phyloP scores from a whole-genome alignment of 2,888 invertebrate genomes.

The Ectemnius continuus region DNA sequence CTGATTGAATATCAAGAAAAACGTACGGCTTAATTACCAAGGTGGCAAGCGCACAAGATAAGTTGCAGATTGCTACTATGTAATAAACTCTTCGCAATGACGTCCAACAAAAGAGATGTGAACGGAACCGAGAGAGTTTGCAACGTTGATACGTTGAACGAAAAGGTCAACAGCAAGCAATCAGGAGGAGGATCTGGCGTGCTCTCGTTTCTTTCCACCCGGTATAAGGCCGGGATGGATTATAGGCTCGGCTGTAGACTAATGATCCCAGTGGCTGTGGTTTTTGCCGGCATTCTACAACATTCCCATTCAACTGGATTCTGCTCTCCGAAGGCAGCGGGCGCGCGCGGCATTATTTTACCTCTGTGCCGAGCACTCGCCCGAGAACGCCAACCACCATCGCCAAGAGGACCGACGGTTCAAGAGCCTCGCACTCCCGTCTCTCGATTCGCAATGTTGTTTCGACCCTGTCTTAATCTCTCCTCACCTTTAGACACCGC shows the following conservation, averaged over 20 bases:
- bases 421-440: conserved; percentile 25
- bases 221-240: conserved; percentile 70
- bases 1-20: too few species aligned
- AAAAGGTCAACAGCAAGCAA: conserved; percentile 4
- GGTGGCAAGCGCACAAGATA: too few species aligned
- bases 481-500: neutral
- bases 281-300: conserved; percentile 78
- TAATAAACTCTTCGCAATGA: too few species aligned
- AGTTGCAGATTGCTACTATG: too few species aligned
- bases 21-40: too few species aligned
- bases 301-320: conserved; percentile 77
- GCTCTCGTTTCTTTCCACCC: conserved; percentile 62
- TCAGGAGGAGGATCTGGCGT: conserved; percentile 11
- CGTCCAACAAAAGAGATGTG: too few species aligned
- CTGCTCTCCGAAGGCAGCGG: conserved; percentile 43
- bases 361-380: conserved; percentile 24
- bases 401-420: conserved; percentile 21
- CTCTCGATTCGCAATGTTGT: neutral
- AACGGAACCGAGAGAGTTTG: neutral
- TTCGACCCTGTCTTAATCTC: conserved; percentile 11
- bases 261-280: conserved; percentile 76
- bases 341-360: conserved; percentile 61
- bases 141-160: neutral
- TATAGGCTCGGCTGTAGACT: conserved; percentile 75
- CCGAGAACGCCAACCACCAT: neutral